Evolutionary conservation across 2,797 vertebrate species (phyloP).

Genomic region (Lindbergichthys nudifrons): DNA sequence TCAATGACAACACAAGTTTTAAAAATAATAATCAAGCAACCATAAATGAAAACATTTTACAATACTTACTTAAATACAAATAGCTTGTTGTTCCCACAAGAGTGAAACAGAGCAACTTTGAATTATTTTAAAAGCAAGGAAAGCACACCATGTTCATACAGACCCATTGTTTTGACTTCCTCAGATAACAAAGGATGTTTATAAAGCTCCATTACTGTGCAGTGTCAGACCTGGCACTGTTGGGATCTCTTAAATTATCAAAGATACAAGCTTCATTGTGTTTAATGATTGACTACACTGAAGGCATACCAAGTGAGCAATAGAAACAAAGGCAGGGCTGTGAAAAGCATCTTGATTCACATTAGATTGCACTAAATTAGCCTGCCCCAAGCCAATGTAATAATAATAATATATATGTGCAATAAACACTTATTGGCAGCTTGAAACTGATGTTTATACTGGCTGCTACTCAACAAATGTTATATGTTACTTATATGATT

Average conservation of each 20-base stretch:
- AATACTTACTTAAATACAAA: not conserved
- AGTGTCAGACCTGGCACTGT: slow-evolving; percentile 53
- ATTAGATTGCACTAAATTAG: slow-evolving; percentile 4
- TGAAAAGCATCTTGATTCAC: slow-evolving; percentile 14
- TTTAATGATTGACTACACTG: slow-evolving; percentile 66
- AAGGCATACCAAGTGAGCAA: slow-evolving; percentile 41
- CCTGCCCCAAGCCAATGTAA: not conserved
- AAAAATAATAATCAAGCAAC: not conserved
- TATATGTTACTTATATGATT: no score
- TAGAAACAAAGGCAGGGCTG: slow-evolving; percentile 37
- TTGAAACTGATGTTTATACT: no score
- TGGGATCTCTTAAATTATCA: slow-evolving; percentile 53
- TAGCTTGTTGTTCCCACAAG: not conserved
- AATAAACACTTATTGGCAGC: no score
- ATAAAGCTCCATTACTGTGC: slow-evolving; percentile 50
- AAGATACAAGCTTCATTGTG: slow-evolving; percentile 67
- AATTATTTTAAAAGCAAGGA: slow-evolving; percentile 22
- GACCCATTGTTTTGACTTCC: slow-evolving; percentile 51
- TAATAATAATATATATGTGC: not conserved
- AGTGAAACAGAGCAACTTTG: slow-evolving; percentile 15
- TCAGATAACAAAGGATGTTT: slow-evolving; percentile 55
- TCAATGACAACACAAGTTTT: not conserved
- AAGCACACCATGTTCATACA: slow-evolving; percentile 9
- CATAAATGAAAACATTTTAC: not conserved
- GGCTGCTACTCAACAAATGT: no score